A percentile compares a stretch with the other conserved stretches of the same genome.
phyloP scores from a whole-genome alignment of 1,140 invertebrate species.

The Drosophila yakuba region DNA sequence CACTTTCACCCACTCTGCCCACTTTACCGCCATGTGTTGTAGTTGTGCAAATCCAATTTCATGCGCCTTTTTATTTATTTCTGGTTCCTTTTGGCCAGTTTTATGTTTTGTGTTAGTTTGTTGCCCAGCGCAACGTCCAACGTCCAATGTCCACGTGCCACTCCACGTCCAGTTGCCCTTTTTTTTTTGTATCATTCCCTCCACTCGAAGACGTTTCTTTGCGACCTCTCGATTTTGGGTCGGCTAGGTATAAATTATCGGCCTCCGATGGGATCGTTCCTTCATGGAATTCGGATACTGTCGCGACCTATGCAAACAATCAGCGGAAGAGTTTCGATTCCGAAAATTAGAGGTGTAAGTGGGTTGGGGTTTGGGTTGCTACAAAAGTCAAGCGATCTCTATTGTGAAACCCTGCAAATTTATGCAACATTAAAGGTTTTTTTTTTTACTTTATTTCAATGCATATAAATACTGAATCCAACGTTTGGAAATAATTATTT shows the following conservation, averaged over 20 bases:
- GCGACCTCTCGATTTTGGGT: conserved; percentile 17
- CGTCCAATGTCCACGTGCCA: conserved; percentile 21
- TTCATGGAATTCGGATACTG: conserved; percentile 6
- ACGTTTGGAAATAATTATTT: too few relatives aligned
- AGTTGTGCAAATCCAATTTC: conserved; percentile 68
- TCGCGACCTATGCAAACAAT: conserved; percentile 58
- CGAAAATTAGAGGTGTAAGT: conserved; percentile 19
- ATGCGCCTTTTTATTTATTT: conserved; percentile 50
- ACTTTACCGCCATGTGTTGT: conserved; percentile 44
- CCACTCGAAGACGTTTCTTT: conserved; percentile 7
- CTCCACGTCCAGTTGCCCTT: conserved; percentile 11
- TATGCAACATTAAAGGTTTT: too few relatives aligned
- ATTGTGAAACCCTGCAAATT: not conserved
- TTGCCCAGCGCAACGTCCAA: conserved; percentile 51
- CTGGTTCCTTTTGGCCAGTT: conserved; percentile 31
- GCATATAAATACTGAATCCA: too few relatives aligned
- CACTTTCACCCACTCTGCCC: conserved; percentile 16
- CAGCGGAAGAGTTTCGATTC: conserved; percentile 29
- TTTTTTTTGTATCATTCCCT: not conserved
- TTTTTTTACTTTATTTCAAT: too few relatives aligned
- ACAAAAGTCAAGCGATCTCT: conserved; percentile 18
- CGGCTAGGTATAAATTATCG: conserved; percentile 62
- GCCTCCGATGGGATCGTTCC: conserved; percentile 4
- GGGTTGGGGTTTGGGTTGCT: too few relatives aligned
- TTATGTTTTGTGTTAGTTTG: conserved; percentile 24